Conservation (phyloP, 2,113 vertebrate genomes). For the Sorex fumeus region DNA sequence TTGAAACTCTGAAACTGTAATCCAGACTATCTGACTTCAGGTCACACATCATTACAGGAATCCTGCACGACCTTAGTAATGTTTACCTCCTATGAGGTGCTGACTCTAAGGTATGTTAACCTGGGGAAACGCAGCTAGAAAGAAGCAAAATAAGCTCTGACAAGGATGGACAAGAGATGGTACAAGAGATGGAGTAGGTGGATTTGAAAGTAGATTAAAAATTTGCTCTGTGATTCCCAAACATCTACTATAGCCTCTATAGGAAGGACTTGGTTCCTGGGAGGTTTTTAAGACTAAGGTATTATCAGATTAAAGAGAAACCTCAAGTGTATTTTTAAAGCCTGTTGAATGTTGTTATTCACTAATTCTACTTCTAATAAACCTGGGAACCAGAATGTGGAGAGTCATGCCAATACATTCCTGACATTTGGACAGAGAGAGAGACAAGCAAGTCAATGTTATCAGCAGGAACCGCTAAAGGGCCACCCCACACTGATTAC, state of each 20-base stretch:
- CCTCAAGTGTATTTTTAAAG: background rate
- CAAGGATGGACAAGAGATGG: rapidly evolving
- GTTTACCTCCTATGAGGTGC: background rate
- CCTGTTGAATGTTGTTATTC: background rate
- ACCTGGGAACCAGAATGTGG: background rate
- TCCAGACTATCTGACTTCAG: background rate
- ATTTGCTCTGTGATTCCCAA: background rate
- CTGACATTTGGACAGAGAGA: background rate
- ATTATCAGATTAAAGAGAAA: background rate
- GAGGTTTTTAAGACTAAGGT: background rate
- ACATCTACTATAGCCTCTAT: background rate
- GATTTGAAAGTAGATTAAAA: background rate
- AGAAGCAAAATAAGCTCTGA: background rate
- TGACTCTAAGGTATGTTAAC: background rate
- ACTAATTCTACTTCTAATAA: background rate
- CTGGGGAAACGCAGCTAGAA: background rate
- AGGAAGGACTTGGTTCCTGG: background rate
- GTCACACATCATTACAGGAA: background rate
- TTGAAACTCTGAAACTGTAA: background rate
- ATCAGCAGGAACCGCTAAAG: background rate
- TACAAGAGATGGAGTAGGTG: background rate
- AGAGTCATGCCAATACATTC: background rate
- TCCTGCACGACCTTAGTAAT: rapidly evolving
- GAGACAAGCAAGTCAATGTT: background rate
- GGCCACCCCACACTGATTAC: background rate